Base-by-base conservation (phyloP, 2,113 vertebrate genomes). In the Etia nguti region DNA sequence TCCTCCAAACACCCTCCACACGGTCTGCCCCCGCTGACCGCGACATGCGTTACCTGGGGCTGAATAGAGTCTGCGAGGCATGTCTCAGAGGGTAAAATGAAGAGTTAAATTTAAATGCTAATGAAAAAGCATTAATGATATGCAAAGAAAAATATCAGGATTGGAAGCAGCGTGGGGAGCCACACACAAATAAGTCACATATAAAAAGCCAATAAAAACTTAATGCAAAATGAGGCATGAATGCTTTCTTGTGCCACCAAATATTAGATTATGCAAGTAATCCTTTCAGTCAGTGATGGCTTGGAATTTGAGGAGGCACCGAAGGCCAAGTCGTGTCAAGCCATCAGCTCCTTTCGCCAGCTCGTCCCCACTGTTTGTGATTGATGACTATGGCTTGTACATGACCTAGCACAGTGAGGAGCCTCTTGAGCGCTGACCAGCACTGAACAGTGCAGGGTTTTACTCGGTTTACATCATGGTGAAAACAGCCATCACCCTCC, bases 221-320 rank as follows among this genome's bases (percentile, higher is more conserved):
- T 81, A 26, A 77, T 83, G 93, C 86, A 85, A 92, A 95, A 91
- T 75, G 68, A 86, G 85, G 81, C 90, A 96, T 96, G 93, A 97
- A 96, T 96, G 95, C 90, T 93, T 95, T 96, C 93, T 95, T 96
- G 95, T 96, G 95, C 95, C 93, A 94, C 90, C 20, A 93, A 94
- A 95, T 95, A 94, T 94, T 94, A 92, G 88, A 94, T 94, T 92
- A 91, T 95, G 93, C 89, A 94, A 95, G 93, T 94, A 83, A 95
- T 95, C 91, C 88, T 94, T 91, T 95, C 94, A 95, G 91, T 90
- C 85, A 68, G 87, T 13, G 89, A 92, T 84, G 81, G 89, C 89
- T 86, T 91, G 94, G 94, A 96, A 94, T 93, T 93, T 5, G 20
- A 85, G 80, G 90, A 80, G 59, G 87, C 82, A 91, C 54, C 10